phyloP scores from a whole-genome alignment of 2,113 vertebrate genomes.

The Eretmochelys imbricata region DNA sequence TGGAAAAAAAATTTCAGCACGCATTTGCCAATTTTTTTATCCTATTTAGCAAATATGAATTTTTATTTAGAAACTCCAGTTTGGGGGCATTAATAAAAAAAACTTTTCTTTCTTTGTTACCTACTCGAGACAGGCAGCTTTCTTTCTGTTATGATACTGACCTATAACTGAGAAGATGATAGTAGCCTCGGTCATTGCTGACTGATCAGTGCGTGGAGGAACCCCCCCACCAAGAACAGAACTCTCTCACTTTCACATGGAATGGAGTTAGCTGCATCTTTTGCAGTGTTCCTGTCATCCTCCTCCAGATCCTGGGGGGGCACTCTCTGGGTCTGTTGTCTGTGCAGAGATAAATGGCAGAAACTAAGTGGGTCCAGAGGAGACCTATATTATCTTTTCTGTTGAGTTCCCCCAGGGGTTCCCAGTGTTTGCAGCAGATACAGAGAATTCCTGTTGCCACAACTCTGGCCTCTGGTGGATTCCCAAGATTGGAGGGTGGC shows the following conservation, averaged over 20 bases:
- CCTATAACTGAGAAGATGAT: fast-evolving
- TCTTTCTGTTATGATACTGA: neutral
- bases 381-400: neutral
- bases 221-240: neutral
- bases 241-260: neutral
- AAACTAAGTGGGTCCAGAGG: neutral
- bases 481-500: fast-evolving
- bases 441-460: neutral
- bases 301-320: neutral
- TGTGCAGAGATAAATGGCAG: neutral
- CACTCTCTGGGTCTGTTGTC: neutral
- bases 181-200: neutral
- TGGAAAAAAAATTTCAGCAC: neutral
- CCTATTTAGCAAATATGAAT: neutral
- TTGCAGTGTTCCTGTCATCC: neutral
- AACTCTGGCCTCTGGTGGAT: neutral
- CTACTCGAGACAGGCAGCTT: neutral
- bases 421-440: neutral
- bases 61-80: neutral
- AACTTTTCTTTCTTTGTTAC: fast-evolving
- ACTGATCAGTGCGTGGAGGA: neutral
- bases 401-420: neutral
- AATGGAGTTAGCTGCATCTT: neutral
- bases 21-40: neutral
- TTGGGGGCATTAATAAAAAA: neutral